These are phyloP conservation scores for Kryptolebias marmoratus DNA, from an alignment of 2,113 vertebrate genomes.

Conservation along the genomic window DNA sequence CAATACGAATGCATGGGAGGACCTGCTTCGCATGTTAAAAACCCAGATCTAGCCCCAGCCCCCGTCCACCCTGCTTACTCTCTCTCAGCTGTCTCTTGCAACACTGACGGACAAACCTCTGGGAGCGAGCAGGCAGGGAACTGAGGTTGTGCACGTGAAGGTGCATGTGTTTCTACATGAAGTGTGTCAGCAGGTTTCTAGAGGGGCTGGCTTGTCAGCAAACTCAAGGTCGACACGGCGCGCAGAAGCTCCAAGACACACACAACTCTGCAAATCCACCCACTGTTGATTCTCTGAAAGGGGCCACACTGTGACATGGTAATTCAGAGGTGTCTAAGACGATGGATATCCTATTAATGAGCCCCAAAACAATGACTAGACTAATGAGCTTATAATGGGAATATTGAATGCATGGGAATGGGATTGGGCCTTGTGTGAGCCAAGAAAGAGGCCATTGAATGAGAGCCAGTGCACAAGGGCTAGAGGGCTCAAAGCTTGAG, in stretches of 20 bases:
- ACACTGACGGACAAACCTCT: slow-evolving; percentile 65
- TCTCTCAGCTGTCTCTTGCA: slow-evolving; percentile 59
- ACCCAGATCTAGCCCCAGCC: slow-evolving; percentile 52
- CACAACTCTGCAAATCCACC: slow-evolving; percentile 54
- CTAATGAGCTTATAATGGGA: slow-evolving; percentile 80
- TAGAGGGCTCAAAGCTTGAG: slow-evolving; percentile 67
- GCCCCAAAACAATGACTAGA: slow-evolving; percentile 71
- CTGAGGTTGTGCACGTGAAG: slow-evolving; percentile 29
- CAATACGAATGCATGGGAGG: slow-evolving; percentile 74
- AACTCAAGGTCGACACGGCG: slow-evolving; percentile 73
- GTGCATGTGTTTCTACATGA: slow-evolving; percentile 57
- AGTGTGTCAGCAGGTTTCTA: slow-evolving; percentile 76
- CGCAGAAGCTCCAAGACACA: slow-evolving; percentile 16
- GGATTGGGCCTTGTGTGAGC: slow-evolving; percentile 68
- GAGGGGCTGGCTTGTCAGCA: slow-evolving; percentile 72
- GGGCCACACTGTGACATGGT: slow-evolving; percentile 67
- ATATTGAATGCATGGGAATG: slow-evolving; percentile 81
- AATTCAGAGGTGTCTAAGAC: slow-evolving; percentile 74
- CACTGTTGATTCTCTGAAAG: slow-evolving; percentile 49
- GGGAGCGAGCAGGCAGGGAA: slow-evolving; percentile 60
- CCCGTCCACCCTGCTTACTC: slow-evolving; percentile 14
- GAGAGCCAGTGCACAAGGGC: slow-evolving; percentile 66
- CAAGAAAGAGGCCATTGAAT: slow-evolving; percentile 69
- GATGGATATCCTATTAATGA: slow-evolving; percentile 78
- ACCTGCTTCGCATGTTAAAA: slow-evolving; percentile 82